phyloP scores from a whole-genome alignment of 2,888 invertebrate species.

The Andricus quercusramuli region DNA sequence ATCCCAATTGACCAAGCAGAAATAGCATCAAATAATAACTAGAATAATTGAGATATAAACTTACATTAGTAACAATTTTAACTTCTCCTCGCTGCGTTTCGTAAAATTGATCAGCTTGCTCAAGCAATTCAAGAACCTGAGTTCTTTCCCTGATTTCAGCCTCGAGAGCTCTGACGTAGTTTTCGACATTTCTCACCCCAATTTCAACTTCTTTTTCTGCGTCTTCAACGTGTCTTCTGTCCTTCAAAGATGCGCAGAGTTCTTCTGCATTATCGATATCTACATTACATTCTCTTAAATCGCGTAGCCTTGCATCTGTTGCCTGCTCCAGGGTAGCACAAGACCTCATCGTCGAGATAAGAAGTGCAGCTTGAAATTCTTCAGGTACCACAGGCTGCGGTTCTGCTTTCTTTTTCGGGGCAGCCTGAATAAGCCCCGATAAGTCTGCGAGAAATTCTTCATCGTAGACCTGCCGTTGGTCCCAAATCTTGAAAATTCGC shows the following conservation, averaged over 20 bases:
- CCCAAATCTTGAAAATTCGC: constrained; percentile 97
- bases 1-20: no score
- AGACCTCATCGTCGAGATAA: constrained; percentile 75
- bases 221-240: constrained; percentile 91
- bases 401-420: constrained; percentile 85
- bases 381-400: constrained; percentile 80
- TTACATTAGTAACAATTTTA: constrained; percentile 96
- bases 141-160: constrained; percentile 91
- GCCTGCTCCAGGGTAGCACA: constrained; percentile 75
- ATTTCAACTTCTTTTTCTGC: constrained; percentile 93
- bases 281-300: constrained; percentile 84
- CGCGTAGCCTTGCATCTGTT: constrained; percentile 74
- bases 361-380: constrained; percentile 86
- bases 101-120: constrained; percentile 92
- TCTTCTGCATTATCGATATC: constrained; percentile 88
- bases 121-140: constrained; percentile 87
- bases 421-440: constrained; percentile 89
- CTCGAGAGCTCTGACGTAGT: constrained; percentile 89
- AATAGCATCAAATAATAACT: no score
- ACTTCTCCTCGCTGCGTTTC: constrained; percentile 95
- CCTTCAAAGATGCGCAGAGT: constrained; percentile 90
- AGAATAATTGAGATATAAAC: constrained; percentile 73
- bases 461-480: constrained; percentile 94
- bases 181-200: constrained; percentile 88
- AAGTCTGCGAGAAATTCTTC: constrained; percentile 94